Evolutionary conservation across 1,140 invertebrate species (phyloP), one percentile per base, ranked within the genome.

Genomic region (Proctacanthus coquilletti): DNA sequence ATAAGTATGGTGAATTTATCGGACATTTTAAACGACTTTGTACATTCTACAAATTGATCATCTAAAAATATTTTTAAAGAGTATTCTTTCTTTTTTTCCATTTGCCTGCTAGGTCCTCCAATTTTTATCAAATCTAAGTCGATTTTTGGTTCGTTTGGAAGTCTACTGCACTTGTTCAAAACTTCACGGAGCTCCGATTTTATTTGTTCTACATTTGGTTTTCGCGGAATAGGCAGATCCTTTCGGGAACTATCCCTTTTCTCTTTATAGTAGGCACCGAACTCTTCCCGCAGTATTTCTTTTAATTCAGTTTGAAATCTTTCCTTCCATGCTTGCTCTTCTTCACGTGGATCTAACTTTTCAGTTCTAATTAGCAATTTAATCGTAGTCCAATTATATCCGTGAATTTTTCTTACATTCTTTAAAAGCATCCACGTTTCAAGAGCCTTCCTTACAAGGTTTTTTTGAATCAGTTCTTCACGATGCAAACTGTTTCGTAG

Each of bases 101-200:
- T 21, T 37, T 33, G 42, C 49, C 41, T 42, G 46, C 41, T 35
- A 40, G 20, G 18, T 49, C 43, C 33, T 42, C 44, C 17, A 36
- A 52, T 50, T 30, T 59, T 36, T 3, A 39, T 46, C 14, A 68
- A 46, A 18, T 57, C 42, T n/a, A 73, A 42, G 15, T 52, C 39
- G 5, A 72, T 49, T 15, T 53, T 45, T 8, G 68, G 68, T 39
- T 71, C 69, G 20, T 62, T 65, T 0, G 67, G 64, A 18, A 61
- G 54, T 42, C 56, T 49, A 20, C 68, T 61, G 29, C 63, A 50
- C 21, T 63, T 52, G 4, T 50, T 43, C 30, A 64, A 59, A 20
- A 60, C 51, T 14, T 47, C 42, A 9, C 42, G 43, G 2, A 64
- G 38, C 15, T 52, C 49, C 6, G 45, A 40, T 45, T 56, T 51